These are phyloP conservation scores for Philypnodon macrostomus DNA, from an alignment of 2,797 vertebrate genomes.

Conservation along the genomic window DNA sequence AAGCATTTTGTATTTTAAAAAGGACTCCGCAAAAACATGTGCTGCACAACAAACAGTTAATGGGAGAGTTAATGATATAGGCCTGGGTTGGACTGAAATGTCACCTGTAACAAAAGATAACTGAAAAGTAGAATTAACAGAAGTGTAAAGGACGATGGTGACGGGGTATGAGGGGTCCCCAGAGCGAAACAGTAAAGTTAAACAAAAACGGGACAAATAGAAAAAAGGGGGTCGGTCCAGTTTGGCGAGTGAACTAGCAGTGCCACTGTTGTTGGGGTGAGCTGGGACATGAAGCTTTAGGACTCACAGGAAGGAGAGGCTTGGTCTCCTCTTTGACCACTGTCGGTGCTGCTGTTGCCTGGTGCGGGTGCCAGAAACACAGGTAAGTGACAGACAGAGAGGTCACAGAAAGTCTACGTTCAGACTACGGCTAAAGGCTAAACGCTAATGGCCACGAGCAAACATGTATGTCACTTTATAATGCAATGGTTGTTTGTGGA, in stretches of 20 bases:
- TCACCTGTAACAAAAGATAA: slow-evolving; percentile 67
- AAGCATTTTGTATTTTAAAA: too few relatives aligned
- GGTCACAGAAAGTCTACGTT: slow-evolving; percentile 55
- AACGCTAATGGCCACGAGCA: slow-evolving; percentile 26
- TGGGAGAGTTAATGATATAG: slow-evolving; percentile 32
- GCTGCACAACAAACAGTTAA: slow-evolving; percentile 37
- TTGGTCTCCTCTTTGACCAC: slow-evolving; percentile 81
- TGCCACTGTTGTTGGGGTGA: slow-evolving; percentile 7
- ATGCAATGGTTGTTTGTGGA: slow-evolving; percentile 1
- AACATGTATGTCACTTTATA: slow-evolving; percentile 17
- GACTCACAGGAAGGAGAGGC: slow-evolving; percentile 79
- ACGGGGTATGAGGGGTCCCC: slow-evolving; percentile 15
- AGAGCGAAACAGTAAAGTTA: slow-evolving; percentile 9
- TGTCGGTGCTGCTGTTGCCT: slow-evolving; percentile 81
- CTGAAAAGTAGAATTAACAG: slow-evolving; percentile 25
- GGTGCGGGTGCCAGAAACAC: slow-evolving; percentile 78
- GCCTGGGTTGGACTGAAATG: slow-evolving; percentile 48
- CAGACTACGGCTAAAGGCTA: slow-evolving; percentile 31
- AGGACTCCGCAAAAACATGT: too few relatives aligned
- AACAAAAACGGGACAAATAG: slow-evolving; percentile 22
- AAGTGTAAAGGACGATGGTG: slow-evolving; percentile 21
- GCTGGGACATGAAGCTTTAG: slow-evolving; percentile 29
- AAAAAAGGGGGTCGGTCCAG: slow-evolving; percentile 30
- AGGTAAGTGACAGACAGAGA: slow-evolving; percentile 51
- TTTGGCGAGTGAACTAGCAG: slow-evolving; percentile 8